These are phyloP conservation scores for Limosa lapponica DNA, from an alignment of 2,797 vertebrate species.

Conservation along the genomic window DNA sequence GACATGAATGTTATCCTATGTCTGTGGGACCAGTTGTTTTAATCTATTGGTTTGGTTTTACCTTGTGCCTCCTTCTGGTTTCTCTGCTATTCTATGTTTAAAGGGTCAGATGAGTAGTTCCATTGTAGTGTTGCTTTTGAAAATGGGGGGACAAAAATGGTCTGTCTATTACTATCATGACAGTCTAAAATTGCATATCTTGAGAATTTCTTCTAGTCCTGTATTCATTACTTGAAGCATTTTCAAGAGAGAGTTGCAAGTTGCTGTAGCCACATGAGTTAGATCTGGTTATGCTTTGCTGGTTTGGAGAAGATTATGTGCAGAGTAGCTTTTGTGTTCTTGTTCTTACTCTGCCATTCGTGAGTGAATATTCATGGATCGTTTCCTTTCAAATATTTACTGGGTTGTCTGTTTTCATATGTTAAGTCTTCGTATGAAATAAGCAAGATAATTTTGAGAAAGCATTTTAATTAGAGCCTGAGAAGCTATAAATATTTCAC, in stretches of 20 bases:
- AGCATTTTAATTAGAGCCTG: slow-evolving; percentile 35
- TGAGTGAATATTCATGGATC: not conserved
- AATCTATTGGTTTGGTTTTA: not conserved
- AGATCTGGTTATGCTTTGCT: not conserved
- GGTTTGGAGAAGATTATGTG: not conserved
- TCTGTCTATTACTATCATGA: rapidly evolving
- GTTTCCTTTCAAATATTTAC: not conserved
- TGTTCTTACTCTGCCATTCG: not conserved
- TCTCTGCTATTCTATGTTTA: not conserved
- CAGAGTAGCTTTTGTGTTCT: not conserved
- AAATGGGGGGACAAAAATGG: not conserved
- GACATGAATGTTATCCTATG: not conserved
- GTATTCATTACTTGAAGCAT: not conserved
- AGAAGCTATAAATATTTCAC: slow-evolving; percentile 20
- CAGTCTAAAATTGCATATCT: not conserved
- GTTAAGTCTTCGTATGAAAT: slow-evolving; percentile 10
- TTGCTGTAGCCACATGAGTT: not conserved
- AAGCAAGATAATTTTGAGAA: not conserved
- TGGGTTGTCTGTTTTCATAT: slow-evolving; percentile 22
- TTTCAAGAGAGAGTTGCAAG: not conserved
- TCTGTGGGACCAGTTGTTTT: not conserved
- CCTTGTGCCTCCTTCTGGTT: not conserved
- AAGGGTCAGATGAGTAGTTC: not conserved
- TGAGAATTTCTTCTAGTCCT: not conserved
- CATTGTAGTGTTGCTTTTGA: not conserved